Evolutionary conservation across 2,888 invertebrate species (phyloP), one percentile per base, ranked within the genome.

Genomic region (Cerastis leucographa): DNA sequence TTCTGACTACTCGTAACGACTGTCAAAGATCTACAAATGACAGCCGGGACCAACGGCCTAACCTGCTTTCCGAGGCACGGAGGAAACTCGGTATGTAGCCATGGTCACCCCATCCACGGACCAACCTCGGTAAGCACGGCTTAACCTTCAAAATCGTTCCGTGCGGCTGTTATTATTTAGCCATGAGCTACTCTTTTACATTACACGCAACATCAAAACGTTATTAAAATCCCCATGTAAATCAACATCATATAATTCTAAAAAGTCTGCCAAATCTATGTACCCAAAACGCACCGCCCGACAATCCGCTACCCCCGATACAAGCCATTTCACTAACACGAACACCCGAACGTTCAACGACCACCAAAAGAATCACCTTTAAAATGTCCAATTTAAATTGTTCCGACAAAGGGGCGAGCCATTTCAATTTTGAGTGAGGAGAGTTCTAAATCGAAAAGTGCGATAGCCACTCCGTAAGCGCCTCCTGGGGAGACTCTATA

Each of bases 401-500:
- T 86, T 87, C 89, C 91, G 90, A 95, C 94, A 95, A 94, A 93
- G 92, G 95, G 93, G 92, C 91, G 88, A 85, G 85, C 95, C 92
- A 92, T 95, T 96, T 94, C 95, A 94, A 96, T 96, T 96, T 95
- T 95, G 93, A 95, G 91, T 93, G 93, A 94, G 93, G 92, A 92
- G 93, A 91, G 90, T 88, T 92, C 92, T 94, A 94, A 95, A 95
- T 94, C 93, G 94, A 93, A 95, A 92, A 92, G 88, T 89, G 91
- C 95, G 95, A 95, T 95, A 94, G 95, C 94, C 95, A 93, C 92
- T 94, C 92, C 89, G 89, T 88, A 92, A 92, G 91, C 93, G 94
- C 94, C 94, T 95, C 95, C 94, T 91, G 96, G 96, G 95, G 95
- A 94, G 94, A 93, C 84, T 94, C 94, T 90, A 90, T 92, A 92